A percentile compares a stretch with the other conserved stretches of the same genome.
Evolutionary conservation across 2,113 vertebrate genomes (phyloP).

Genomic region (Toxotes chatareus): DNA sequence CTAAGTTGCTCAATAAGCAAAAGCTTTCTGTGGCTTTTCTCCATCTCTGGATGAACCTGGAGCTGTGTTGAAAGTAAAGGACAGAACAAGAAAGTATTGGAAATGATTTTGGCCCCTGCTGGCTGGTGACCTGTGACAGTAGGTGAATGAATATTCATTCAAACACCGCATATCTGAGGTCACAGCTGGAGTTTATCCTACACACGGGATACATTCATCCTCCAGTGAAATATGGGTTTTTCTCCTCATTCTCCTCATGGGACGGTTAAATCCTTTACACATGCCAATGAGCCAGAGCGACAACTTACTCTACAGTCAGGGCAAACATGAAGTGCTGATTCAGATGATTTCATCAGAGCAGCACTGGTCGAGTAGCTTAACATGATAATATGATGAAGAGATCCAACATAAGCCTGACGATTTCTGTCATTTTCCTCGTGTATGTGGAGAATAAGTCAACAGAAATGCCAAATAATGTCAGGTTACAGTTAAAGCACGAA

Average conservation of each 20-base stretch:
- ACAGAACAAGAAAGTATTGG: not conserved
- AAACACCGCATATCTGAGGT: slow-evolving; percentile 32
- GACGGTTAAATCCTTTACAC: slow-evolving; percentile 63
- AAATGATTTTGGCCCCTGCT: slow-evolving; percentile 15
- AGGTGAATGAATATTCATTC: slow-evolving; percentile 67
- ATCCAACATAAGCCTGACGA: not conserved
- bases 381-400: not conserved
- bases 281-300: slow-evolving; percentile 58
- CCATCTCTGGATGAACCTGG: slow-evolving; percentile 26
- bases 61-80: slow-evolving; percentile 10
- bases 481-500: not conserved
- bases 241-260: slow-evolving; percentile 48
- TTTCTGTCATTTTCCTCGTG: slow-evolving; percentile 4
- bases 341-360: slow-evolving; percentile 32
- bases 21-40: not conserved
- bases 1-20: not conserved
- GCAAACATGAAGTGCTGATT: slow-evolving; percentile 61
- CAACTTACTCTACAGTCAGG: slow-evolving; percentile 33
- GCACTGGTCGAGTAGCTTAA: not conserved
- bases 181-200: slow-evolving; percentile 61
- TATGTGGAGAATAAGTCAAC: not conserved
- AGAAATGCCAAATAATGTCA: not conserved
- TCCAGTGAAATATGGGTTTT: slow-evolving; percentile 44
- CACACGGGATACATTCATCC: slow-evolving; percentile 20
- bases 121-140: not conserved